Evolutionary conservation across 1,140 invertebrate genomes (phyloP).

Genomic region (Drosophila grimshawi): DNA sequence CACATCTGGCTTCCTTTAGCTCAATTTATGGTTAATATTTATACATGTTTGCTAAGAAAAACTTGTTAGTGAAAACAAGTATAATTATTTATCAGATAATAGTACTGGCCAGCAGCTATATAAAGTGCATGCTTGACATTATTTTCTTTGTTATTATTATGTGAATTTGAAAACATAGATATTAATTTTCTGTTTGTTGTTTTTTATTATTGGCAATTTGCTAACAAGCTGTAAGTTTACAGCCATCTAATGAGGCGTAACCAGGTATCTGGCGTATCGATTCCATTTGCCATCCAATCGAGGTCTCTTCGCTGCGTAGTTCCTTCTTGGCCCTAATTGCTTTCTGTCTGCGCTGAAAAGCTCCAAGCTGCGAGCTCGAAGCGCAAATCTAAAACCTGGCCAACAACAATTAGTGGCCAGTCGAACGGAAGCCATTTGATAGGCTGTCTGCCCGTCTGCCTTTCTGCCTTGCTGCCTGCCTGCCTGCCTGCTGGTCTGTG

Average conservation of each 20-base stretch:
- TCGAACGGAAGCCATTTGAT: slow-evolving; percentile 46
- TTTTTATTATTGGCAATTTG: slow-evolving; percentile 9
- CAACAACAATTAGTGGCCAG: slow-evolving; percentile 40
- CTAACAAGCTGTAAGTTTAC: slow-evolving; percentile 19
- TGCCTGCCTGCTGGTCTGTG: not conserved
- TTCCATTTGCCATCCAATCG: not conserved
- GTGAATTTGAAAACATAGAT: not conserved
- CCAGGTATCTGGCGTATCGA: slow-evolving; percentile 11
- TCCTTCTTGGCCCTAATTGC: slow-evolving; percentile 26
- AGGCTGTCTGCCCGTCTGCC: slow-evolving; percentile 4
- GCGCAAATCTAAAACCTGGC: slow-evolving; percentile 11
- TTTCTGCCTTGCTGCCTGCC: no score
- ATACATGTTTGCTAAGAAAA: no score
- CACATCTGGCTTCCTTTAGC: no score
- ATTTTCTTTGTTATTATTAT: not conserved
- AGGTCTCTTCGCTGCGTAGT: slow-evolving; percentile 2
- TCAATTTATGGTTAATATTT: no score
- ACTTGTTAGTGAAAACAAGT: no score
- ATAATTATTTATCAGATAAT: no score
- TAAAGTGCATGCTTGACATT: not conserved
- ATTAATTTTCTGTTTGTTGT: not conserved
- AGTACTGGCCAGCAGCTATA: not conserved
- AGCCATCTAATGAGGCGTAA: slow-evolving; percentile 26
- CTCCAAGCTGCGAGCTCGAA: slow-evolving; percentile 6
- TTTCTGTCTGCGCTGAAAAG: slow-evolving; percentile 19